Evolutionary conservation across 2,113 vertebrate species (phyloP).

Genomic region (Pteropus alecto): DNA sequence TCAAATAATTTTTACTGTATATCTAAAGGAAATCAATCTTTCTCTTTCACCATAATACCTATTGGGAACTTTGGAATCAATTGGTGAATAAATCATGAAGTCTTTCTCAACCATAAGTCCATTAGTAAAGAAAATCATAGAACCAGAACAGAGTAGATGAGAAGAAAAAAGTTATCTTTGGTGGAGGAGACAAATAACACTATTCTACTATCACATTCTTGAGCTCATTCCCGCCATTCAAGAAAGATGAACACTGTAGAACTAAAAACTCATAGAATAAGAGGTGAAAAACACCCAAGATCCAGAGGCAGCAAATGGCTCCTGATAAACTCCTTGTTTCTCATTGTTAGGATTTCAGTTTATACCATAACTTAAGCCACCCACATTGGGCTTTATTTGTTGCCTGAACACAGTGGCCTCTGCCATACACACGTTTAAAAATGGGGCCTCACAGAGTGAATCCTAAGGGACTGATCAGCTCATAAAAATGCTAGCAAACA

Average conservation of each 20-base stretch:
- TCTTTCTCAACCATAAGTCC: neutral
- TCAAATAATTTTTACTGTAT: neutral
- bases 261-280: neutral
- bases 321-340: conserved; percentile 20
- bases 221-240: neutral
- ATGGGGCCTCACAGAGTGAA: conserved; percentile 30
- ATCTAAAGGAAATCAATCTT: neutral
- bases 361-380: conserved; percentile 20
- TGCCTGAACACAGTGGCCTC: neutral
- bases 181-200: neutral
- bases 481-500: conserved; percentile 54
- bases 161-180: neutral
- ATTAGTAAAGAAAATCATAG: conserved; percentile 26
- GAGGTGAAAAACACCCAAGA: neutral
- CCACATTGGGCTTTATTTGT: conserved; percentile 7
- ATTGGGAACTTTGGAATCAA: neutral
- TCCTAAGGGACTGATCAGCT: conserved; percentile 44
- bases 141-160: neutral
- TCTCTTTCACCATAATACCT: conserved; percentile 16
- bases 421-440: conserved; percentile 29
- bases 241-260: neutral
- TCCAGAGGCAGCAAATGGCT: conserved; percentile 10
- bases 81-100: neutral
- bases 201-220: neutral
- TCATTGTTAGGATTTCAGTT: conserved; percentile 24